These are phyloP conservation scores for Heliconius erato DNA, from an alignment of 2,888 invertebrate species.

Conservation along the genomic window DNA sequence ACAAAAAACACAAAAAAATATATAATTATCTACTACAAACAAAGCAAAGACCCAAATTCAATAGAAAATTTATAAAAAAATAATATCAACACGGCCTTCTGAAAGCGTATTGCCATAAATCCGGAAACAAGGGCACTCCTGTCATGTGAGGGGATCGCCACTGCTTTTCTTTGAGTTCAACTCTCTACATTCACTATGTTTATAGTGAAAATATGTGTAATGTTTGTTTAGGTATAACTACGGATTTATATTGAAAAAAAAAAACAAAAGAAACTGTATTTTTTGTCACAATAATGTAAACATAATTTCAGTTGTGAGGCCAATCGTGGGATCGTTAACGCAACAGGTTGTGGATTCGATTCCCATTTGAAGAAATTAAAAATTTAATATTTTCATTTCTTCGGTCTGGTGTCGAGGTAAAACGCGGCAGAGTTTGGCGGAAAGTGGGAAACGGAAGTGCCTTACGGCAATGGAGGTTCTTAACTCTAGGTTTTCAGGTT, in stretches of 20 bases:
- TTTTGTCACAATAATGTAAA: too few species aligned
- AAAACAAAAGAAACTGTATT: background rate
- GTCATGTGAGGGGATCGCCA: background rate
- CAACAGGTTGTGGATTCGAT: background rate
- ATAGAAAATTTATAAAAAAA: background rate
- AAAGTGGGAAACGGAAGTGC: too few species aligned
- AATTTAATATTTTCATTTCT: background rate
- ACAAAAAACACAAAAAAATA: background rate
- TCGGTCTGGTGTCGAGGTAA: background rate
- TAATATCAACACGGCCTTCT: constrained; percentile 2
- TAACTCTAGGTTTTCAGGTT: too few species aligned
- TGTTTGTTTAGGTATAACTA: background rate
- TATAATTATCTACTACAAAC: background rate
- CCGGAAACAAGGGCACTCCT: constrained; percentile 4
- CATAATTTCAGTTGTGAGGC: too few species aligned
- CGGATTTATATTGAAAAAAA: background rate
- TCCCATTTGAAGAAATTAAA: background rate
- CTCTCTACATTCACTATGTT: background rate
- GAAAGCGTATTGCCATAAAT: constrained; percentile 6
- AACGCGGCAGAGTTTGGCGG: too few species aligned
- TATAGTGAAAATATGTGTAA: background rate
- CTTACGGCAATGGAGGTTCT: too few species aligned
- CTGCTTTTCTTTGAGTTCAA: background rate
- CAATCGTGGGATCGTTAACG: background rate
- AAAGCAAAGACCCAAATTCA: background rate